phyloP scores from a whole-genome alignment of 2,888 invertebrate species.

The Pheosia gnoma region DNA sequence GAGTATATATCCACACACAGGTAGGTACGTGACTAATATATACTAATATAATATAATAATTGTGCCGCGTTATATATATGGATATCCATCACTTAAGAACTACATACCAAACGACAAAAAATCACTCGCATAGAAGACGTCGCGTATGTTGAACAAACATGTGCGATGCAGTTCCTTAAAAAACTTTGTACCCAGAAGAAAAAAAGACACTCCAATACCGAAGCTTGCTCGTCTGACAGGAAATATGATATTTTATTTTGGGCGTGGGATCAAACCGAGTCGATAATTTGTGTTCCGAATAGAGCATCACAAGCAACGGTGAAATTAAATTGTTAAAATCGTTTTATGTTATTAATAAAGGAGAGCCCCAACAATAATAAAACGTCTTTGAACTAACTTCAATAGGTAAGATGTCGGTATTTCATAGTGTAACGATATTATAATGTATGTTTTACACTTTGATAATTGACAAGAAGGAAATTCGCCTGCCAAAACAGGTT shows the following conservation, averaged over 20 bases:
- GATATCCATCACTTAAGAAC: slow-evolving; percentile 23
- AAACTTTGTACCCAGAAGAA: slow-evolving; percentile 68
- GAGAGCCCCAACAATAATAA: slow-evolving; percentile 56
- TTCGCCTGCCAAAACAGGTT: no score
- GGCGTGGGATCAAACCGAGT: slow-evolving; percentile 82
- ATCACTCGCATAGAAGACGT: slow-evolving; percentile 57
- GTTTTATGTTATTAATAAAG: slow-evolving; percentile 68
- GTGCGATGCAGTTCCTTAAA: slow-evolving; percentile 79
- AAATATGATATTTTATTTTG: slow-evolving; percentile 84
- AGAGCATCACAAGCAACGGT: slow-evolving; percentile 73
- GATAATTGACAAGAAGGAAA: no score
- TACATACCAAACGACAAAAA: slow-evolving; percentile 48
- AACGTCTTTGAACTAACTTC: slow-evolving; percentile 50
- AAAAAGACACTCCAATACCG: slow-evolving; percentile 77
- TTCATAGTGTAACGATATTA: slow-evolving; percentile 47
- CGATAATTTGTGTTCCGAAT: slow-evolving; percentile 80
- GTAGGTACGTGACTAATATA: slow-evolving; percentile 15
- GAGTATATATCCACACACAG: no score
- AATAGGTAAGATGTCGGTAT: slow-evolving; percentile 38
- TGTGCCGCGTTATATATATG: slow-evolving; percentile 18
- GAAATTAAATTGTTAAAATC: slow-evolving; percentile 75
- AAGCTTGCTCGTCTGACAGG: slow-evolving; percentile 79
- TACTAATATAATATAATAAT: slow-evolving; percentile 11
- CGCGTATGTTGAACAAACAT: slow-evolving; percentile 78
- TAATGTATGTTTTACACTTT: no score